These are phyloP conservation scores for Rafetus swinhoei DNA, from an alignment of 2,113 vertebrate genomes.

Conservation along the genomic window DNA sequence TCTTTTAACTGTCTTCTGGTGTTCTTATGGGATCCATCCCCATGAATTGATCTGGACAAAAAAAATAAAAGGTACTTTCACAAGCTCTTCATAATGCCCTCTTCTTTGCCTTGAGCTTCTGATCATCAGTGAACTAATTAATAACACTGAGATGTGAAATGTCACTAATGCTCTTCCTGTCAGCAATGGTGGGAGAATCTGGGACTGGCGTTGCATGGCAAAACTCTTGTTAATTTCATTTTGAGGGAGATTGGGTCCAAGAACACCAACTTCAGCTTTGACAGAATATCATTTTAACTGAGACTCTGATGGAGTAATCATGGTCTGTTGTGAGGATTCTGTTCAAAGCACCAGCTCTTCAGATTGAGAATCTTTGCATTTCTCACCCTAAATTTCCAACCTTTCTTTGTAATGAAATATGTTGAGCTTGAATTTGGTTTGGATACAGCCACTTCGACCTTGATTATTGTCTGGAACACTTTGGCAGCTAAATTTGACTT, in stretches of 20 bases:
- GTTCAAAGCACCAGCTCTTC: neutral
- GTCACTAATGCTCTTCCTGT: neutral
- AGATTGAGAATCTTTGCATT: neutral
- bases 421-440: neutral
- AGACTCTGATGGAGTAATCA: neutral
- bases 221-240: neutral
- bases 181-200: neutral
- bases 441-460: neutral
- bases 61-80: neutral
- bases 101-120: neutral
- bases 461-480: neutral
- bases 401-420: neutral
- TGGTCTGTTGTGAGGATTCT: neutral
- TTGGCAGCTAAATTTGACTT: neutral
- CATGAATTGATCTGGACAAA: neutral
- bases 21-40: neutral
- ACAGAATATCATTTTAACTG: neutral
- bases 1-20: neutral
- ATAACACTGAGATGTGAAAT: neutral
- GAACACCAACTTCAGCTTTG: neutral
- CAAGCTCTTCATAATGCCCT: neutral
- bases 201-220: neutral
- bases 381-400: neutral
- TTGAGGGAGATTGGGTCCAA: neutral
- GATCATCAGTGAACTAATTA: neutral